phyloP scores from a whole-genome alignment of 2,888 invertebrate species.

The Galerucella calmariensis region DNA sequence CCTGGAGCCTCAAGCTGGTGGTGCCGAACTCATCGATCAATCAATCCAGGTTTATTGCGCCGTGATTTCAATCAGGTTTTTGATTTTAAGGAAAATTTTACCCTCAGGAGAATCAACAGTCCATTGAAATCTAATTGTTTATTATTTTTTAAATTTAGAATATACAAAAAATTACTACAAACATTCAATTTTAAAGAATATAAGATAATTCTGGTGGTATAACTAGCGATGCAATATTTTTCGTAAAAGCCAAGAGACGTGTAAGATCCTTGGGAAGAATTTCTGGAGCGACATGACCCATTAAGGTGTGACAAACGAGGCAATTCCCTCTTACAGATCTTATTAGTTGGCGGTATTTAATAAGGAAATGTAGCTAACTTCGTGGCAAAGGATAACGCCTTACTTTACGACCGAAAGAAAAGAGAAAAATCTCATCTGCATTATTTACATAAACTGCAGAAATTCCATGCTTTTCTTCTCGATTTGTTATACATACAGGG shows the following conservation, averaged over 20 bases:
- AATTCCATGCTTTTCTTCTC: slow-evolving; percentile 49
- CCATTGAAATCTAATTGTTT: no score
- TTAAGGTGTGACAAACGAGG: slow-evolving; percentile 52
- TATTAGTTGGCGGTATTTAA: slow-evolving; percentile 65
- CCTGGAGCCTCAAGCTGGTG: no score
- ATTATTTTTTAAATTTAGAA: no score
- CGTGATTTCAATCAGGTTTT: no score
- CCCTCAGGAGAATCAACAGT: no score
- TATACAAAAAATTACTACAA: background rate
- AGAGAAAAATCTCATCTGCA: slow-evolving; percentile 66
- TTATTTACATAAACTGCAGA: slow-evolving; percentile 67
- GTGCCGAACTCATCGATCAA: no score
- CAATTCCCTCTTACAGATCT: slow-evolving; percentile 58
- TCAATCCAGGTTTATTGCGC: no score
- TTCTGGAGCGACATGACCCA: slow-evolving; percentile 46
- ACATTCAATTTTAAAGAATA: background rate
- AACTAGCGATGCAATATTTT: slow-evolving; percentile 29
- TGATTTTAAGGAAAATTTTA: no score
- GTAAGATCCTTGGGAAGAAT: slow-evolving; percentile 34
- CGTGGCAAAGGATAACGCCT: slow-evolving; percentile 62
- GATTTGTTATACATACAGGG: background rate
- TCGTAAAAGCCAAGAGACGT: slow-evolving; percentile 23
- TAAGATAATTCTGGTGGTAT: slow-evolving; percentile 18
- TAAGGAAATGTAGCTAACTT: slow-evolving; percentile 65
- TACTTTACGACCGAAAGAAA: slow-evolving; percentile 61